These are phyloP conservation scores for Crotalus helleri DNA, from an alignment of 2,113 vertebrate genomes.

Conservation along the genomic window DNA sequence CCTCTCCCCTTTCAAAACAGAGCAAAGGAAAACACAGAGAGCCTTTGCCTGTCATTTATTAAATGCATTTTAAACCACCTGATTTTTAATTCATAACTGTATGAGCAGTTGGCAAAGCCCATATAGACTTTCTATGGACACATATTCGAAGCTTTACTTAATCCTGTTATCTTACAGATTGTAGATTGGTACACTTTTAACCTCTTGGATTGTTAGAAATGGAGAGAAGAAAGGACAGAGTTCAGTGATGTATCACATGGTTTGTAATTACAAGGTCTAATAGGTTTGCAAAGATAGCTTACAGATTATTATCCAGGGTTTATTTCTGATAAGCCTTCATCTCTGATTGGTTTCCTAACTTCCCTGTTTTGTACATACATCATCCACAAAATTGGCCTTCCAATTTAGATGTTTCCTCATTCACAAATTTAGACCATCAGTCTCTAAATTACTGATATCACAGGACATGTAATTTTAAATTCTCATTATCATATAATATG, in stretches of 20 bases:
- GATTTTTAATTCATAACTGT: not conserved
- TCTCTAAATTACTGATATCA: not conserved
- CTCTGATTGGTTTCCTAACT: not conserved
- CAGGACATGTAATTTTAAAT: not conserved
- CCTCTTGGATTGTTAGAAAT: not conserved
- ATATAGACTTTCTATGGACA: not conserved
- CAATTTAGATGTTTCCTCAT: not conserved
- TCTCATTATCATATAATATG: not conserved
- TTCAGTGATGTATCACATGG: not conserved
- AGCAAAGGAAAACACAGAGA: not conserved
- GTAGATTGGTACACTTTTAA: conserved; percentile 1
- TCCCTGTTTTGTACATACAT: not conserved
- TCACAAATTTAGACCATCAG: not conserved
- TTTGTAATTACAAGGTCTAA: not conserved
- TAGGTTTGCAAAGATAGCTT: not conserved
- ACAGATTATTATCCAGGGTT: not conserved
- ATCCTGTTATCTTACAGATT: not conserved
- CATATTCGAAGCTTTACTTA: not conserved
- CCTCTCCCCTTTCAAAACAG: not conserved
- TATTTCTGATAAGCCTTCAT: not conserved
- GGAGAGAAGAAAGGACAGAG: not conserved
- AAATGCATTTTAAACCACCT: not conserved
- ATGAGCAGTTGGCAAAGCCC: not conserved
- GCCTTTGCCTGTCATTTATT: not conserved
- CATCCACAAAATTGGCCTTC: not conserved